Base-by-base conservation (phyloP, 2,888 invertebrate genomes). In the Pollenia amentaria region DNA sequence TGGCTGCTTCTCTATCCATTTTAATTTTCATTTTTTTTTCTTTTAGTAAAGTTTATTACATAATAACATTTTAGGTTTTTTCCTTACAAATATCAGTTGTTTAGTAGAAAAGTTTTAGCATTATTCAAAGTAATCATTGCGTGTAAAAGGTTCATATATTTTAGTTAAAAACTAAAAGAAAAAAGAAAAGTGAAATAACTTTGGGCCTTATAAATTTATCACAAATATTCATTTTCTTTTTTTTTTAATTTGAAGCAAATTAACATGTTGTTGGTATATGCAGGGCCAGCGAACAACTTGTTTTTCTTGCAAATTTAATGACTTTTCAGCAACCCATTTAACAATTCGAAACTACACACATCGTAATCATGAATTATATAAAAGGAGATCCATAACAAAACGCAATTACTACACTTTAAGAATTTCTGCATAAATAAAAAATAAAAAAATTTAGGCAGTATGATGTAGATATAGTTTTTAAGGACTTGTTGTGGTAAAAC, bases 301-400 rank as follows among this genome's bases (percentile, higher is more conserved):
- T 53, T 73, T 1, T 55, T 53, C 18, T 65, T 72, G 29, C 77
- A 87, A 77, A 81, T 77, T 87, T 73, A 84, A 87, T 84, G 73
- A 67, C 69, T 84, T 87, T 84, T 87, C 87, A 87, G 81, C 87
- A 87, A 77, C 53, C 76, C 62, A 81, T 87, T 87, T 67, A 80
- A 77, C 76, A 72, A 67, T 67, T 55, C 64, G 11, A 77, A 73
- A 48, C 11, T 18, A 53, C 42, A 42, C 51, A 16, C 67, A 64
- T 40, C 53, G 40, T 12, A 6, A 29, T 29, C 3, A 29, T 29
- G 29, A 29, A 29, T 29, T 3, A 29, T 6, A 29, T 29, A 29
- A 6, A 6, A 29, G 29, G 29, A 29, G 29, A 6, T 6, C 29
- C 29, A 29, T 29, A 29, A 6, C 29, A 29, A 29, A 29, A 29